A percentile compares a stretch with the other conserved stretches of the same genome.
Evolutionary conservation across 2,888 invertebrate species (phyloP).

Genomic region (Clepsis dumicolana): DNA sequence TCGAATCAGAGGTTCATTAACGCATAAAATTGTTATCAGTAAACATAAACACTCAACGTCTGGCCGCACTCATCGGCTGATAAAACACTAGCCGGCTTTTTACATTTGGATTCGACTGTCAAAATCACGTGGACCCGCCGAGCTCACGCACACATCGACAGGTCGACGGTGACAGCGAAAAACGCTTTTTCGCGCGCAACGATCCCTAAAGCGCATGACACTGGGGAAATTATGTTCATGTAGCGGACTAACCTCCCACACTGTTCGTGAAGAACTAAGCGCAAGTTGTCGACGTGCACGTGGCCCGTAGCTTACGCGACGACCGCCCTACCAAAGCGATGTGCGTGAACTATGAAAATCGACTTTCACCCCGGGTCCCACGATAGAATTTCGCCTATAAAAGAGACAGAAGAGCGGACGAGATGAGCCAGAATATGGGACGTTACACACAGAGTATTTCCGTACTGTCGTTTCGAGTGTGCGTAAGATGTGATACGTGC

Average conservation of each 20-base stretch:
- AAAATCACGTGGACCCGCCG: conserved; percentile 77
- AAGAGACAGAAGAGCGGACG: conserved; percentile 56
- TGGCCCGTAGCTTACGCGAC: conserved; percentile 83
- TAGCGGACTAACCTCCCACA: conserved; percentile 85
- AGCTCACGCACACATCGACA: conserved; percentile 68
- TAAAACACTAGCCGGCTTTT: conserved; percentile 59
- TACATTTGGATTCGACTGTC: conserved; percentile 67
- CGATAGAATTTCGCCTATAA: conserved; percentile 73
- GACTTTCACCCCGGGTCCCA: conserved; percentile 74
- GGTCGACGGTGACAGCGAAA: conserved; percentile 64
- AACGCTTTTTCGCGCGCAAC: conserved; percentile 72
- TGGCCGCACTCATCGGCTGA: conserved; percentile 23
- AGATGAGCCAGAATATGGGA: conserved; percentile 81
- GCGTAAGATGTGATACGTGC: conserved; percentile 63
- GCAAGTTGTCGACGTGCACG: conserved; percentile 84
- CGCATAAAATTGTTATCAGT: conserved; percentile 35
- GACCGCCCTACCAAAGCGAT: conserved; percentile 81
- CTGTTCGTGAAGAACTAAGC: conserved; percentile 84
- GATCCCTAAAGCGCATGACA: conserved; percentile 75
- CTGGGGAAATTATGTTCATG: conserved; percentile 77
- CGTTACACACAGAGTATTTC: conserved; percentile 80
- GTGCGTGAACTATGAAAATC: conserved; percentile 72
- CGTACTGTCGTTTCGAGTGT: conserved; percentile 73
- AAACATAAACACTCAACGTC: conserved; percentile 27
- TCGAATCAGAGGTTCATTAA: conserved; percentile 12